phyloP scores from a whole-genome alignment of 30 jellyfish, hydroid and myxozoan species.

The Hydra vulgaris region DNA sequence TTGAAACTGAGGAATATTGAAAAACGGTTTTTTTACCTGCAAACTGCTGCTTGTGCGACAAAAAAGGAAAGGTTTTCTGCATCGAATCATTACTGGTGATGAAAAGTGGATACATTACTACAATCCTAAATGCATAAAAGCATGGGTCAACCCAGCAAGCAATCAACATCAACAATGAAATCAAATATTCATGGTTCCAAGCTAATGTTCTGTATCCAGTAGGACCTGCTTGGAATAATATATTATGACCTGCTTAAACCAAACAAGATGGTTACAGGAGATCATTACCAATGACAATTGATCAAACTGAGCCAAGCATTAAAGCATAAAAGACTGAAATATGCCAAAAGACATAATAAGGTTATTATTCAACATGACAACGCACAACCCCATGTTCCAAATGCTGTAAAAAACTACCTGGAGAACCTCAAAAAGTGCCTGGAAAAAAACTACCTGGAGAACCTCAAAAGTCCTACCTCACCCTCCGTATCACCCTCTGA shows the following conservation, averaged over 20 bases:
- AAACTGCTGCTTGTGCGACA: neutral
- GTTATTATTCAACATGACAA: neutral
- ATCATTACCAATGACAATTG: too few species aligned
- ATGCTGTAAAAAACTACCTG: neutral
- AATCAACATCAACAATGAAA: neutral
- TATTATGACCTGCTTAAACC: too few species aligned
- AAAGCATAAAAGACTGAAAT: too few species aligned
- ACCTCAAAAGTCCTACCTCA: neutral
- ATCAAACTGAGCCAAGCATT: too few species aligned
- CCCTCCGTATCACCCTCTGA: neutral
- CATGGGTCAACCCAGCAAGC: neutral
- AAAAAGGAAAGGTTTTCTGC: neutral
- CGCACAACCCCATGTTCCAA: neutral
- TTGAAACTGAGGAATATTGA: neutral
- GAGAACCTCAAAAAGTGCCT: neutral
- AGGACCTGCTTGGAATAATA: neutral
- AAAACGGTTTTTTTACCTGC: neutral
- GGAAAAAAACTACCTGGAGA: too few species aligned
- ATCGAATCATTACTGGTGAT: neutral
- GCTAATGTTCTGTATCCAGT: neutral
- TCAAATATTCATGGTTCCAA: neutral
- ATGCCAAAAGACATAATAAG: neutral
- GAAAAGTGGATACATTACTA: neutral
- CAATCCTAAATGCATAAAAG: neutral
- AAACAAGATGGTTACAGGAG: too few species aligned